phyloP scores from a whole-genome alignment of 2,888 invertebrate species.

The Xylocampa areola region DNA sequence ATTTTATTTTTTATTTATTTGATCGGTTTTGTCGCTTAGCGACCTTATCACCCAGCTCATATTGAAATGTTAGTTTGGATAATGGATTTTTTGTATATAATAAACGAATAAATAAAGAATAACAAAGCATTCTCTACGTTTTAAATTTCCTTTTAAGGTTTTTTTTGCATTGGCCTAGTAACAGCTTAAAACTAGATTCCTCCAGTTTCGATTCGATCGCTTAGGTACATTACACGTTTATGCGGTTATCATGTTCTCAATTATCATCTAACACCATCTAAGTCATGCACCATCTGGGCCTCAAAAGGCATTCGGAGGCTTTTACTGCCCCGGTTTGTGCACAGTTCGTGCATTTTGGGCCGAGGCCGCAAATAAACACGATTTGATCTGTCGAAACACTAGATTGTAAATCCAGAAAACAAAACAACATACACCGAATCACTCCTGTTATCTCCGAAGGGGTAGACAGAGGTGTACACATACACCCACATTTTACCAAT shows the following conservation, averaged over 20 bases:
- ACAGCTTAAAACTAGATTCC: conserved; percentile 24
- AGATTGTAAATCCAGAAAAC: conserved; percentile 5
- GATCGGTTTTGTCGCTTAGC: too few species aligned
- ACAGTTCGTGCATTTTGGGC: conserved; percentile 41
- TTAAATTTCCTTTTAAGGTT: too few species aligned
- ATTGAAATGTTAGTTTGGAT: too few species aligned
- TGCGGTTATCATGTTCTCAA: conserved; percentile 48
- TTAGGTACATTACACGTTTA: conserved; percentile 43
- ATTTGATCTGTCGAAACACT: conserved; percentile 18
- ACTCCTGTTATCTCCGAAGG: too few species aligned
- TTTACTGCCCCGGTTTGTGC: conserved; percentile 54
- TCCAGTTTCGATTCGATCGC: conserved; percentile 37
- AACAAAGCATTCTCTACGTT: too few species aligned
- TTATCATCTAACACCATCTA: conserved; percentile 60
- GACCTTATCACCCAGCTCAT: too few species aligned
- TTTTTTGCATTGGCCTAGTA: too few species aligned
- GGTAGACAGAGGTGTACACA: too few species aligned
- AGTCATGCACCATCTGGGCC: conserved; percentile 40
- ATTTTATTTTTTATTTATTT: too few species aligned
- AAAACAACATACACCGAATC: not conserved
- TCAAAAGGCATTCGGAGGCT: conserved; percentile 43
- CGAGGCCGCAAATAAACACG: conserved; percentile 26
- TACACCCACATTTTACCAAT: too few species aligned
- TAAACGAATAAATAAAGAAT: too few species aligned
- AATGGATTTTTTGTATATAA: too few species aligned